phyloP scores from a whole-genome alignment of 1,140 invertebrate species.

The Phortica variegata region DNA sequence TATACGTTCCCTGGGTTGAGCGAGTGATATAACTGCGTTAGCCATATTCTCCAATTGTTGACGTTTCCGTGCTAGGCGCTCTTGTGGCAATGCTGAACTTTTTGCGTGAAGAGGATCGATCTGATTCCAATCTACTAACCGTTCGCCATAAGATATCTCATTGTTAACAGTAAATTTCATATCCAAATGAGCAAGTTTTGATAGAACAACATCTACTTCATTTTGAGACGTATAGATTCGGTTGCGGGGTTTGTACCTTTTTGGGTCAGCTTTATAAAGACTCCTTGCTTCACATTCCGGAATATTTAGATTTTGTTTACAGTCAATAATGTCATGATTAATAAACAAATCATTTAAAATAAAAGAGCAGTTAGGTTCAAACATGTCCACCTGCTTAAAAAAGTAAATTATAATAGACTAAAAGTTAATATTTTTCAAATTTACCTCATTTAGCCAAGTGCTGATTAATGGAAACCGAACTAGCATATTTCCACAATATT shows the following conservation, averaged over 20 bases:
- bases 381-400: slow-evolving; percentile 33
- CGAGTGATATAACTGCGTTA: slow-evolving; percentile 73
- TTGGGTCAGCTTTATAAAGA: slow-evolving; percentile 78
- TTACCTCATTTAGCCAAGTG: slow-evolving; percentile 65
- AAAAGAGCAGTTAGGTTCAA: slow-evolving; percentile 25
- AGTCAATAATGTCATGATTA: background rate
- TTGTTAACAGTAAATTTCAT: slow-evolving; percentile 33
- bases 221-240: slow-evolving; percentile 73
- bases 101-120: slow-evolving; percentile 47
- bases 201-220: slow-evolving; percentile 69
- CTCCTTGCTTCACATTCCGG: slow-evolving; percentile 55
- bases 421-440: background rate
- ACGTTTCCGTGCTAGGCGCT: slow-evolving; percentile 75
- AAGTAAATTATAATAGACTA: background rate
- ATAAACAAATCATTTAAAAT: slow-evolving; percentile 37
- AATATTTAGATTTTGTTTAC: slow-evolving; percentile 19
- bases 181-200: slow-evolving; percentile 45
- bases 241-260: slow-evolving; percentile 71
- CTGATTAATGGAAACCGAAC: slow-evolving; percentile 65
- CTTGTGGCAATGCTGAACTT: slow-evolving; percentile 75
- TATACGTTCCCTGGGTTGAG: slow-evolving; percentile 65
- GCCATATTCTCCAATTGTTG: slow-evolving; percentile 87
- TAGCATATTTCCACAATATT: slow-evolving; percentile 58
- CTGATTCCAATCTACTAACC: slow-evolving; percentile 41
- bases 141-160: slow-evolving; percentile 24